Evolutionary conservation across 2,113 vertebrate genomes (phyloP).

Genomic region (Emydocephalus ijimae): DNA sequence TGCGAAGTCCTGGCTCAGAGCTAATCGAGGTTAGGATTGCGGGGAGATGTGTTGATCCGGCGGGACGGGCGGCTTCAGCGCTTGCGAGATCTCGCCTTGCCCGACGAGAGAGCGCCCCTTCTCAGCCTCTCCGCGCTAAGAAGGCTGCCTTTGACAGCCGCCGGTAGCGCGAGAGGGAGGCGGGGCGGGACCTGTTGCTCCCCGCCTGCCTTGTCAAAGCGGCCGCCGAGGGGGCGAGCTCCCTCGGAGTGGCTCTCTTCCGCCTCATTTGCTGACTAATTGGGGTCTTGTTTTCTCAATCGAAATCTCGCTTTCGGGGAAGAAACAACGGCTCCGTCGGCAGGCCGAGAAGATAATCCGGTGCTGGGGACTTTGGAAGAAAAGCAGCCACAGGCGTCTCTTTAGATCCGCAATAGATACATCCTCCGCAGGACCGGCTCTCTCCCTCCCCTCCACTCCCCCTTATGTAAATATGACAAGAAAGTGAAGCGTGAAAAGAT

Average conservation of each 20-base stretch:
- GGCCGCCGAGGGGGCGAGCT: slow-evolving; percentile 77
- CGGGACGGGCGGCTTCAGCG: neutral
- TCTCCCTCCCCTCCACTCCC: neutral
- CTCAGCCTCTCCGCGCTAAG: neutral
- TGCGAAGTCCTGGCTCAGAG: no score
- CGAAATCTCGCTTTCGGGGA: slow-evolving; percentile 84
- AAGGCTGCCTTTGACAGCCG: neutral
- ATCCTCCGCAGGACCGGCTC: neutral
- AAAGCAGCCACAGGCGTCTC: slow-evolving; percentile 3
- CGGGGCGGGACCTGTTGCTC: neutral
- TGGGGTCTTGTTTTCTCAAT: slow-evolving; percentile 87
- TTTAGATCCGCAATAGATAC: slow-evolving; percentile 68
- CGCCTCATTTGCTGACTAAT: slow-evolving; percentile 88
- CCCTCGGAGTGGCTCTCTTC: slow-evolving; percentile 81
- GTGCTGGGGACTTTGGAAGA: slow-evolving; percentile 51
- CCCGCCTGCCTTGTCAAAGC: slow-evolving; percentile 68
- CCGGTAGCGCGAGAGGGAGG: no score
- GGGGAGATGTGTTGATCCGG: neutral
- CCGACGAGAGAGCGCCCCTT: neutral
- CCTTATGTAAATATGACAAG: slow-evolving; percentile 75
- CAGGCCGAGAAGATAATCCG: slow-evolving; percentile 79
- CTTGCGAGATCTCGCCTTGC: neutral
- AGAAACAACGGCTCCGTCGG: slow-evolving; percentile 74
- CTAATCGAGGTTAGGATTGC: neutral
- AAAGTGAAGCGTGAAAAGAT: slow-evolving; percentile 45